These are phyloP conservation scores for Stigmatopora argus DNA, from an alignment of 2,113 vertebrate genomes.

Conservation along the genomic window DNA sequence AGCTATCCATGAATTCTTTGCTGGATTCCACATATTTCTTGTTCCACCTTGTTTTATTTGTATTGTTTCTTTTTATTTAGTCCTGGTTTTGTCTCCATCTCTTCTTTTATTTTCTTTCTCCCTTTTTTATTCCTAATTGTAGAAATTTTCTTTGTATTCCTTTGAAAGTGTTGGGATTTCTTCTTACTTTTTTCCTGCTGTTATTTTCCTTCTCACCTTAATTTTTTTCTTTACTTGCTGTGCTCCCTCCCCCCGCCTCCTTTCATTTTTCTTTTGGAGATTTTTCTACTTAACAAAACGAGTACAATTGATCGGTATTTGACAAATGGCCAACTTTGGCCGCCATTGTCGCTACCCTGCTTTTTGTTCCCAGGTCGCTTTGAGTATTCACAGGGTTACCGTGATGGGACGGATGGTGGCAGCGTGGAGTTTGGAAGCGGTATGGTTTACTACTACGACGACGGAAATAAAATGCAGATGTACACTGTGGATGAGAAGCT, in stretches of 20 bases:
- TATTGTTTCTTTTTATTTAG: neutral
- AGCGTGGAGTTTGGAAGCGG: constrained; percentile 72
- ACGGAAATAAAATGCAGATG: constrained; percentile 84
- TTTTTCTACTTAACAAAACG: neutral
- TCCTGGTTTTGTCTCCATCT: neutral
- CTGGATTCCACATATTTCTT: too few species aligned
- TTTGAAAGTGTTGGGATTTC: too few species aligned
- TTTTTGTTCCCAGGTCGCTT: constrained; percentile 74
- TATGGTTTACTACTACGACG: constrained; percentile 91
- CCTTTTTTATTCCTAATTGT: too few species aligned
- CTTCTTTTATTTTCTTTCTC: too few species aligned
- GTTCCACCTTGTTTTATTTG: neutral
- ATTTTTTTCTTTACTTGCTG: neutral
- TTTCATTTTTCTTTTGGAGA: neutral
- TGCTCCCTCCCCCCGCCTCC: too few species aligned
- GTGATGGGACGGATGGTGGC: constrained; percentile 73
- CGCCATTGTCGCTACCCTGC: neutral
- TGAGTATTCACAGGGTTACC: constrained; percentile 77
- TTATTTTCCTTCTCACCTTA: neutral
- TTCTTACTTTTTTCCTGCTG: neutral
- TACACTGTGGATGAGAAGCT: constrained; percentile 88
- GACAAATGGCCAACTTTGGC: too few species aligned
- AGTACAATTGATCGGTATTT: too few species aligned
- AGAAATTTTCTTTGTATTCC: too few species aligned
- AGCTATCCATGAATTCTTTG: too few species aligned